phyloP scores from a whole-genome alignment of 2,113 vertebrate genomes.

The Apaloderma vittatum region DNA sequence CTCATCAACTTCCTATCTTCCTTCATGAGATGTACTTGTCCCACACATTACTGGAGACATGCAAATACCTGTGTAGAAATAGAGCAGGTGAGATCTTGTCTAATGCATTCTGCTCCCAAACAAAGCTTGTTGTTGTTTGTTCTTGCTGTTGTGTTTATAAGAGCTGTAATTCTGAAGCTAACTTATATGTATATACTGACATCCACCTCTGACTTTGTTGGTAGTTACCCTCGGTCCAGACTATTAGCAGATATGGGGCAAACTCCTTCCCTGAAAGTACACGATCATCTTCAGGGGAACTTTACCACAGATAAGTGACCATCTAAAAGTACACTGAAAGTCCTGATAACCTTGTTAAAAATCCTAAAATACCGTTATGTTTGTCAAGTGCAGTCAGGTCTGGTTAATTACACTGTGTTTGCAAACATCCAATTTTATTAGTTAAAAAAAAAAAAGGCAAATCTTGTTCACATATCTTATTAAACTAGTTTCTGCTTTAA shows the following conservation, averaged over 20 bases:
- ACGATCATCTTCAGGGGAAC: not conserved
- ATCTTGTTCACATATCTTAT: conserved; percentile 59
- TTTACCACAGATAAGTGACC: not conserved
- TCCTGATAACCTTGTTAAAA: conserved; percentile 59
- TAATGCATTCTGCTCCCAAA: not conserved
- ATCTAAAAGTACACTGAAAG: not conserved
- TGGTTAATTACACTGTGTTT: conserved; percentile 70
- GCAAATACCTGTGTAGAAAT: not conserved
- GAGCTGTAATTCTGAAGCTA: not conserved
- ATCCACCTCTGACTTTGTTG: not conserved
- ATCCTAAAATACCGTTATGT: conserved; percentile 58
- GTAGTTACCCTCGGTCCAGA: not conserved
- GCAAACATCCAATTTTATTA: conserved; percentile 68
- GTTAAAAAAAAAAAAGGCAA: conserved; percentile 47
- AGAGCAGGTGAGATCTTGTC: not conserved
- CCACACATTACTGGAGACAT: not conserved
- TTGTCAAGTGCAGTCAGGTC: conserved; percentile 56
- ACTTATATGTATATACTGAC: not conserved
- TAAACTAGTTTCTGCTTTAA: conserved; percentile 69
- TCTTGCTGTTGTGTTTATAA: not conserved
- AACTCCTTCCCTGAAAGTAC: not conserved
- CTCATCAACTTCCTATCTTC: not conserved
- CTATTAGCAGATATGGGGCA: not conserved
- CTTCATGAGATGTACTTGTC: not conserved
- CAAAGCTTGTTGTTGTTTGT: not conserved